Conservation (phyloP, 1,140 invertebrate species). For the Bombus breviceps region DNA sequence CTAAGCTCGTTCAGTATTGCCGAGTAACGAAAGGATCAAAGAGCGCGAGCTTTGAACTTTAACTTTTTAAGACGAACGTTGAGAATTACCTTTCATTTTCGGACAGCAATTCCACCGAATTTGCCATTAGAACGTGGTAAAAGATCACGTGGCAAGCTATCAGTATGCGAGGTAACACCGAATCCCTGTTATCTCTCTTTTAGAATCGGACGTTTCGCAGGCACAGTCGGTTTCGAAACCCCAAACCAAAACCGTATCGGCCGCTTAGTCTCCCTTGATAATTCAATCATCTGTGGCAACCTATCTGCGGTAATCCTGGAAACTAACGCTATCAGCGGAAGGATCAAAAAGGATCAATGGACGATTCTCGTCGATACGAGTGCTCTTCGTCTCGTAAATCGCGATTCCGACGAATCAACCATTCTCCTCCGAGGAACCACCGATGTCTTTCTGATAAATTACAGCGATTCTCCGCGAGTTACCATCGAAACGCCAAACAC, state of each 20-base stretch:
- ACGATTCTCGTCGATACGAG: conserved; percentile 4
- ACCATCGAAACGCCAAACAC: conserved; percentile 53
- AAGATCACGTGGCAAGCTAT: too few species aligned
- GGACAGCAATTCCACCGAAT: too few species aligned
- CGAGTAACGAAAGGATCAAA: too few species aligned
- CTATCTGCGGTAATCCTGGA: neutral
- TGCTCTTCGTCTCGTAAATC: conserved; percentile 45
- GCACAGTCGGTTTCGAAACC: neutral
- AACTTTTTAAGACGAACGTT: too few species aligned
- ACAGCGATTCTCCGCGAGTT: conserved; percentile 60
- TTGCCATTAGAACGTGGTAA: too few species aligned
- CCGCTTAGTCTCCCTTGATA: conserved; percentile 8
- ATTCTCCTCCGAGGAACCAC: conserved; percentile 27
- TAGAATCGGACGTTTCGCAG: neutral
- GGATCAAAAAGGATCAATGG: conserved; percentile 20
- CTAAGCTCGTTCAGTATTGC: accelerated
- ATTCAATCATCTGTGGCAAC: conserved; percentile 16
- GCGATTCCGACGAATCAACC: conserved; percentile 48
- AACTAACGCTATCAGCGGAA: neutral
- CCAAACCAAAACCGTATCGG: neutral
- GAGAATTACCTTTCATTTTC: too few species aligned
- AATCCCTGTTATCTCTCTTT: neutral
- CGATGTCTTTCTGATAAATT: conserved; percentile 57
- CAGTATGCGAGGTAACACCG: neutral
- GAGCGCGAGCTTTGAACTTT: too few species aligned